phyloP scores from a whole-genome alignment of 2,888 invertebrate species.

The Lycaena phlaeas region DNA sequence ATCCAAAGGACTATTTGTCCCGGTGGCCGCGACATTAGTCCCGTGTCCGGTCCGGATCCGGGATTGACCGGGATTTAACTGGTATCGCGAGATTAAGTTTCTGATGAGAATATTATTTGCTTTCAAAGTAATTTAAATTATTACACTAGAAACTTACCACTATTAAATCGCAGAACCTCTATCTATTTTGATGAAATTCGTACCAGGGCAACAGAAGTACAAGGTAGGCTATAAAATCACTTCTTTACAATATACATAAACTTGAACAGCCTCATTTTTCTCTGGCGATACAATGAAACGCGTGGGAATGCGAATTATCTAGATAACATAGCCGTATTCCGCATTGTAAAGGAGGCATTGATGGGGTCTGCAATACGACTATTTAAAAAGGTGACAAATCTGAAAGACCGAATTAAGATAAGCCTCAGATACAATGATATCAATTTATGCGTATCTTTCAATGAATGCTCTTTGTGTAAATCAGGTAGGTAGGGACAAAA shows the following conservation, averaged over 20 bases:
- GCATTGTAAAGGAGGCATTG: constrained; percentile 22
- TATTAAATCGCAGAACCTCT: not conserved
- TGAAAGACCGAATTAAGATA: not conserved
- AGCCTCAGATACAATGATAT: not conserved
- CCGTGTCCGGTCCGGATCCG: constrained; percentile 38
- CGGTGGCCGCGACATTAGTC: constrained; percentile 59
- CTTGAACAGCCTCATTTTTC: constrained; percentile 21
- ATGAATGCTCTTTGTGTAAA: no score
- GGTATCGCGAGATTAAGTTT: constrained; percentile 32
- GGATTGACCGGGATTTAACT: constrained; percentile 34
- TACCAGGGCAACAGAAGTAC: not conserved
- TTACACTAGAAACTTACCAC: not conserved
- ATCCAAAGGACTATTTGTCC: constrained; percentile 55
- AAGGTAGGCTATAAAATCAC: not conserved
- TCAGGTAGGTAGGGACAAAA: no score
- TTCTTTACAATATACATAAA: constrained; percentile 1
- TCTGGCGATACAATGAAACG: constrained; percentile 21
- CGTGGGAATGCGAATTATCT: constrained; percentile 33
- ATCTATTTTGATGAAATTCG: not conserved
- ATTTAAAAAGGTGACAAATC: constrained; percentile 20
- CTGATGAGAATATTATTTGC: constrained; percentile 18
- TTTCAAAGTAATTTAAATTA: constrained; percentile 5
- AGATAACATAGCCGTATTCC: constrained; percentile 23
- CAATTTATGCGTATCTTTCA: not conserved
- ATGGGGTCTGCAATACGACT: constrained; percentile 22